These are phyloP conservation scores for Parus major DNA, from an alignment of 2,113 vertebrate species.

Conservation along the genomic window DNA sequence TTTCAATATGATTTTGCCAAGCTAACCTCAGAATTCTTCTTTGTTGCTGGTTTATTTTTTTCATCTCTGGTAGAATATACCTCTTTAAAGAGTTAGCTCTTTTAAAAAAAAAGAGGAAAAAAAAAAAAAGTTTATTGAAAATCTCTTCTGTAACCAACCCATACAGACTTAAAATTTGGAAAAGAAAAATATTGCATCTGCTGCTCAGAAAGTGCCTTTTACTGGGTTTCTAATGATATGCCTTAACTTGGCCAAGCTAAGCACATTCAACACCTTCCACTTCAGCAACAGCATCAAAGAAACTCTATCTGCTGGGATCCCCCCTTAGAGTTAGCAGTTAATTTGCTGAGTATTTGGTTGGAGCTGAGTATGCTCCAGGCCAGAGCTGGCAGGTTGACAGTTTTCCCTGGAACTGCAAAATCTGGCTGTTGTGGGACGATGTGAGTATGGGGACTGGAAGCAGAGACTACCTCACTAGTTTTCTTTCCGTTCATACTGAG, in stretches of 20 bases:
- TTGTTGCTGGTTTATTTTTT: background rate
- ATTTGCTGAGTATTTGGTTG: background rate
- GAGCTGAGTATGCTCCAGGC: background rate
- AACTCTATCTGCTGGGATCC: background rate
- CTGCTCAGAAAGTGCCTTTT: background rate
- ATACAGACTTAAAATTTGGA: background rate
- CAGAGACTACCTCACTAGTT: background rate
- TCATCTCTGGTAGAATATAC: background rate
- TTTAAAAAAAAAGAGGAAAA: too few species aligned
- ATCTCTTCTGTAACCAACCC: background rate
- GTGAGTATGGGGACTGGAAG: background rate
- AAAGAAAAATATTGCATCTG: background rate
- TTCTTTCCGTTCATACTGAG: background rate
- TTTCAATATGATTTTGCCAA: background rate
- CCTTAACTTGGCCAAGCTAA: background rate
- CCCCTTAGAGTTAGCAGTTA: background rate
- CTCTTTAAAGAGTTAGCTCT: background rate
- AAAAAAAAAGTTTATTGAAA: background rate
- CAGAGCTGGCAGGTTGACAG: background rate
- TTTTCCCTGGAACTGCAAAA: background rate
- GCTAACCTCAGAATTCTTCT: background rate
- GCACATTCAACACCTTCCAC: background rate
- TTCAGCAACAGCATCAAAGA: background rate
- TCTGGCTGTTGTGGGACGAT: background rate
- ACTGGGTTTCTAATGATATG: background rate